phyloP scores from a whole-genome alignment of 30 jellyfish, hydroid and myxozoan genomes.

The Nemopilema nomurai region DNA sequence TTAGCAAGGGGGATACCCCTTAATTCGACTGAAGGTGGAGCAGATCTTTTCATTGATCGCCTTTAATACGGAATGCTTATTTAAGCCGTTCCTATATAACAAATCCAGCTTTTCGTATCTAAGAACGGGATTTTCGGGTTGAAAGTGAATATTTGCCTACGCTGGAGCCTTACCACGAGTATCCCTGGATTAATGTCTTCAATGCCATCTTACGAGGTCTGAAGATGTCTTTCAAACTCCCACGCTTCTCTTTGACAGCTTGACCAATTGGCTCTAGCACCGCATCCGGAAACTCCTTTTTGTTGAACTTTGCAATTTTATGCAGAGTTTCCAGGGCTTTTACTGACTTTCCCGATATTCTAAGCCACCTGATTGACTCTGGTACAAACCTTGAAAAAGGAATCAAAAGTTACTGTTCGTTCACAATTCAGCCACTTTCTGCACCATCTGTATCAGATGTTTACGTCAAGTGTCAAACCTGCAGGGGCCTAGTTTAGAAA shows the following conservation, averaged over 20 bases:
- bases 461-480: neutral
- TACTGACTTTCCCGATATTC: slow-evolving; percentile 57
- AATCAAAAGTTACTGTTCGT: neutral
- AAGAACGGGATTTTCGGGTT: too few species aligned
- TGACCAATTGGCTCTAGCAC: slow-evolving; percentile 19
- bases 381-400: slow-evolving; percentile 69
- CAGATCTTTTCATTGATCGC: too few species aligned
- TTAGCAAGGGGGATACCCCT: too few species aligned
- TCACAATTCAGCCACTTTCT: neutral
- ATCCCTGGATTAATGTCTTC: slow-evolving; percentile 55
- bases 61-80: too few species aligned
- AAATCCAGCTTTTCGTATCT: too few species aligned
- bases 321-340: slow-evolving; percentile 55
- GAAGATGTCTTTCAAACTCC: slow-evolving; percentile 65
- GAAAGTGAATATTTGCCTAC: neutral
- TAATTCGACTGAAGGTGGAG: too few species aligned
- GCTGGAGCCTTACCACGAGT: slow-evolving; percentile 15
- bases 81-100: too few species aligned
- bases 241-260: slow-evolving; percentile 7
- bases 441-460: neutral
- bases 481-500: neutral
- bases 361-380: slow-evolving; percentile 89
- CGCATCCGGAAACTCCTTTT: slow-evolving; percentile 60
- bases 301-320: slow-evolving; percentile 68
- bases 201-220: slow-evolving; percentile 54